Conservation (phyloP, 2,797 vertebrate genomes). For the Acrocephalus scirpaceus region DNA sequence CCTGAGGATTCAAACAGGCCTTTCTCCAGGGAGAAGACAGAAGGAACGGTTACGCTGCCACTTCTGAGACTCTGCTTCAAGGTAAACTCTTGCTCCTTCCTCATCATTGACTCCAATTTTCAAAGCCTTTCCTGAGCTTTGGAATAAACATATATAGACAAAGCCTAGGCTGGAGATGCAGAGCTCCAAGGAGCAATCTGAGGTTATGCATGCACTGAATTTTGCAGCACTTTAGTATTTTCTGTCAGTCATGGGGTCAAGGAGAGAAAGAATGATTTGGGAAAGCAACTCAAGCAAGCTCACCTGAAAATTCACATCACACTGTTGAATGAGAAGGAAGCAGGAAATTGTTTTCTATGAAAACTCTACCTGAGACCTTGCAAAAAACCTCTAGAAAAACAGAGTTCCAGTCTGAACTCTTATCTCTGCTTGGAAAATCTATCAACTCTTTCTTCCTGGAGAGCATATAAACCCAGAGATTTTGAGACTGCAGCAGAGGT, state of each 20-base stretch:
- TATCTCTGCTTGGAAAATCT: background rate
- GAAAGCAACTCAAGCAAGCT: background rate
- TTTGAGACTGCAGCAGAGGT: background rate
- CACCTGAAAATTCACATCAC: background rate
- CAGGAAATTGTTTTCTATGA: background rate
- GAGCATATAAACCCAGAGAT: background rate
- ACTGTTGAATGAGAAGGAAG: background rate
- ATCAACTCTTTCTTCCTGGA: background rate
- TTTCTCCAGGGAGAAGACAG: background rate
- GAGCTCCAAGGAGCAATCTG: background rate
- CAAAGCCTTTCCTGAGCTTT: background rate
- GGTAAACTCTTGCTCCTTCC: background rate
- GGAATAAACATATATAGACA: background rate
- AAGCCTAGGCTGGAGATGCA: background rate
- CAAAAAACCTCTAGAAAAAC: background rate
- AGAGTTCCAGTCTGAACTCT: background rate
- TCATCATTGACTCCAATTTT: background rate
- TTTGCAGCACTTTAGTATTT: background rate
- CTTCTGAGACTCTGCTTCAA: background rate
- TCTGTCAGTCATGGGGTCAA: background rate
- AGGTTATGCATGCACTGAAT: background rate
- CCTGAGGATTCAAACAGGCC: accelerated
- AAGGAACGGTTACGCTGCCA: background rate
- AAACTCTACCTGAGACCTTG: background rate
- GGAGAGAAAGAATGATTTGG: background rate